These are phyloP conservation scores for Sminthurinus aureus DNA, from an alignment of 2,888 invertebrate species.

Conservation along the genomic window DNA sequence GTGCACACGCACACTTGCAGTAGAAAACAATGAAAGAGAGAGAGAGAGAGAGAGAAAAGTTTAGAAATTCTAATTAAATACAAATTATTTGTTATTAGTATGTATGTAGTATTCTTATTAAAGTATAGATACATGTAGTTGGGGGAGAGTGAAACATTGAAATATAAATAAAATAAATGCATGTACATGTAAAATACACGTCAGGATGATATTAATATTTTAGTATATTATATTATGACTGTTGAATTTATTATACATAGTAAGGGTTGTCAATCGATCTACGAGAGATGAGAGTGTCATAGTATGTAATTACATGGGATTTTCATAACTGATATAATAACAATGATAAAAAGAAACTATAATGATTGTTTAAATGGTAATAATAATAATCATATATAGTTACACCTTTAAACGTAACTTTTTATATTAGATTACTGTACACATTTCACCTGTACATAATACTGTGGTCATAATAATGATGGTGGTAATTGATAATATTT, in stretches of 20 bases:
- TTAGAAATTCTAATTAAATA: conserved; percentile 14
- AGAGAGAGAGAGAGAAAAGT: neutral
- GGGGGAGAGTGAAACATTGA: neutral
- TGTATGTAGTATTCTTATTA: neutral
- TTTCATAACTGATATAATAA: neutral
- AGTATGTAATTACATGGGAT: neutral
- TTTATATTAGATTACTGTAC: neutral
- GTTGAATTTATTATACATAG: too few relatives aligned
- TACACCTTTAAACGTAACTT: neutral
- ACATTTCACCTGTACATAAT: neutral
- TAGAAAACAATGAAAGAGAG: neutral
- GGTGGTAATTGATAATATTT: too few relatives aligned
- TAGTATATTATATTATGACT: neutral
- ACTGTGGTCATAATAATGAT: neutral
- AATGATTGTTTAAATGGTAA: too few relatives aligned
- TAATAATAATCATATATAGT: too few relatives aligned
- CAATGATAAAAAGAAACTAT: too few relatives aligned
- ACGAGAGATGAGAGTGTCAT: too few relatives aligned
- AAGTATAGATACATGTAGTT: neutral
- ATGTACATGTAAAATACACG: conserved; percentile 1
- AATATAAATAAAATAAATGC: neutral
- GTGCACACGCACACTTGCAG: neutral
- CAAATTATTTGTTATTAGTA: neutral
- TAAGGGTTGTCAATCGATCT: too few relatives aligned
- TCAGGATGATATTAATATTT: neutral